Conservation (phyloP, 2,113 vertebrate species). For the Girardinichthys multiradiatus region DNA sequence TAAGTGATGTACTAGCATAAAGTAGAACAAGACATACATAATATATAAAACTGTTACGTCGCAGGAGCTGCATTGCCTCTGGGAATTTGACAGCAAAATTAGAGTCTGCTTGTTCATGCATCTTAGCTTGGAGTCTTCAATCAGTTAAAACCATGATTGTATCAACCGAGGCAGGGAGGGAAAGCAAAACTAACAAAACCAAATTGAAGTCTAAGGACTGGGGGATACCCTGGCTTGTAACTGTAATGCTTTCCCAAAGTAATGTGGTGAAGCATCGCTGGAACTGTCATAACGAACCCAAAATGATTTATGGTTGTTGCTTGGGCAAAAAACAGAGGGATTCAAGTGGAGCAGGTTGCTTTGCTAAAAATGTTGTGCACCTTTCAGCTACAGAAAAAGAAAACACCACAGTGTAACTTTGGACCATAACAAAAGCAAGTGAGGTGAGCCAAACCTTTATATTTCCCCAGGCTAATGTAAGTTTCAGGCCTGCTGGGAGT, state of each 20-base stretch:
- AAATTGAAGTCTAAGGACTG: slow-evolving; percentile 35
- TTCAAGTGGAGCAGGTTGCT: slow-evolving; percentile 59
- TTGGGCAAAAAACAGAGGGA: slow-evolving; percentile 39
- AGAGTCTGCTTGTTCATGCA: not conserved
- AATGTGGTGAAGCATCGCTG: slow-evolving; percentile 48
- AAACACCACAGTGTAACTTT: slow-evolving; percentile 47
- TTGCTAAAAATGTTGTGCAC: slow-evolving; percentile 51
- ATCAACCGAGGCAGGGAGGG: slow-evolving; percentile 32
- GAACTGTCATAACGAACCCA: slow-evolving; percentile 62
- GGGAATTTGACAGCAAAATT: slow-evolving; percentile 18
- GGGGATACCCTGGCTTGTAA: slow-evolving; percentile 49
- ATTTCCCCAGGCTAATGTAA: slow-evolving; percentile 55
- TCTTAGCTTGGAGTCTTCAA: slow-evolving; percentile 16
- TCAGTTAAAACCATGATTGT: slow-evolving; percentile 52
- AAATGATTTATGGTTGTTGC: slow-evolving; percentile 74
- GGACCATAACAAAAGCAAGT: slow-evolving; percentile 36
- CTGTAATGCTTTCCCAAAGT: slow-evolving; percentile 56
- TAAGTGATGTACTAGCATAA: not conserved
- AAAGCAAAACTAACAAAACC: slow-evolving; percentile 30
- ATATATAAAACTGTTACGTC: not conserved
- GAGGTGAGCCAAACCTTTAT: slow-evolving; percentile 41
- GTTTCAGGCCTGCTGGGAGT: slow-evolving; percentile 40
- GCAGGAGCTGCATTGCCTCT: slow-evolving; percentile 4
- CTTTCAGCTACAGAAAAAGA: slow-evolving; percentile 28
- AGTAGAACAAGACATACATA: slow-evolving; percentile 6